A percentile compares a stretch with the other conserved stretches of the same genome.
Conservation (phyloP, 2,113 vertebrate species). For the Chaenocephalus aceratus region DNA sequence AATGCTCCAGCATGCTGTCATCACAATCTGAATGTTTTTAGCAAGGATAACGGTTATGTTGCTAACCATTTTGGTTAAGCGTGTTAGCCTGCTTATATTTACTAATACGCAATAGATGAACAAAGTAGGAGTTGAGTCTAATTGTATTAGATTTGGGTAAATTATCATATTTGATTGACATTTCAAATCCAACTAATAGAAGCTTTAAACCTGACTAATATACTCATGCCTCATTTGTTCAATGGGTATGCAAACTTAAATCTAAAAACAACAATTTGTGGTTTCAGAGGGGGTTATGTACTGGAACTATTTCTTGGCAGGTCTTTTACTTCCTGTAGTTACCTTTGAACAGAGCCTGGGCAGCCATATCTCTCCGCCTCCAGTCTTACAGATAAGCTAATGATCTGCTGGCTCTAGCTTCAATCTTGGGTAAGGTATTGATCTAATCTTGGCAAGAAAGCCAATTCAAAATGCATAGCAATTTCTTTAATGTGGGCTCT, state of each 20-base stretch:
- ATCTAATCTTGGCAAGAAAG: not conserved
- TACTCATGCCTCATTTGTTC: not conserved
- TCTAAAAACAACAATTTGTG: not conserved
- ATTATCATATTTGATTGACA: too few species aligned
- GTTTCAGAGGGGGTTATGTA: not conserved
- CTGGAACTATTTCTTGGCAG: not conserved
- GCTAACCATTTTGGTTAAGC: not conserved
- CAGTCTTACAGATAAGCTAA: not conserved
- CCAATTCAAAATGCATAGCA: not conserved
- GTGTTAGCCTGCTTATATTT: too few species aligned
- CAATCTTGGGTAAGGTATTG: not conserved
- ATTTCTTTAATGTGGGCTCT: slow-evolving; percentile 51
- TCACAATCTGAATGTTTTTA: too few species aligned
- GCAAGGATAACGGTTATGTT: too few species aligned
- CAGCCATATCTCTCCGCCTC: not conserved
- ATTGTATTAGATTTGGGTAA: too few species aligned
- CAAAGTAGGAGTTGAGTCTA: too few species aligned
- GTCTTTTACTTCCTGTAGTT: not conserved
- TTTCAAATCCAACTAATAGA: too few species aligned
- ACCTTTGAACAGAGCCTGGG: not conserved
- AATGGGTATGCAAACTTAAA: not conserved
- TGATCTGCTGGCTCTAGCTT: not conserved
- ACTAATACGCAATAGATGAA: too few species aligned
- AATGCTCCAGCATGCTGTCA: too few species aligned
- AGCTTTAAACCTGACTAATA: not conserved